These are phyloP conservation scores for Myiopsitta monachus DNA, from an alignment of 2,113 vertebrate species.

Conservation along the genomic window DNA sequence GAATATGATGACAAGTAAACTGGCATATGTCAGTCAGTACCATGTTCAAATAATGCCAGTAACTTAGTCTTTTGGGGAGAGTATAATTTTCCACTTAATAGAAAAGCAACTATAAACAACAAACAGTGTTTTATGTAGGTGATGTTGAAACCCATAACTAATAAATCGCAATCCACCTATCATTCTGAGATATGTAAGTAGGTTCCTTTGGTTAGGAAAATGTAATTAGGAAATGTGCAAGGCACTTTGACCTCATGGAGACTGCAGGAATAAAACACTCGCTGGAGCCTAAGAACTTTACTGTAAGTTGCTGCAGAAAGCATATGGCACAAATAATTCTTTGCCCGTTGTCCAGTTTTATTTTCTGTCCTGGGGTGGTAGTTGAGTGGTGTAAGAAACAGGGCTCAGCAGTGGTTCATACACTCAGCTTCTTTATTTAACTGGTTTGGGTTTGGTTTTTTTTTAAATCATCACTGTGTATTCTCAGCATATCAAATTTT, in stretches of 20 bases:
- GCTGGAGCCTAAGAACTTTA: not conserved
- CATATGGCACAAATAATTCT: not conserved
- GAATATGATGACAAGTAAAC: slow-evolving; percentile 55
- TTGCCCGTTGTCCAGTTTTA: not conserved
- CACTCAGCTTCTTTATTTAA: not conserved
- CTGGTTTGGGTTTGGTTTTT: not conserved
- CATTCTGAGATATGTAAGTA: not conserved
- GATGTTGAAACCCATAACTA: slow-evolving; percentile 65
- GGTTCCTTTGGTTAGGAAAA: not conserved
- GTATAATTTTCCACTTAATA: slow-evolving; percentile 55
- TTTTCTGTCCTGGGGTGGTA: not conserved
- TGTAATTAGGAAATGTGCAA: slow-evolving; percentile 4
- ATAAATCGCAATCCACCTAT: slow-evolving; percentile 21
- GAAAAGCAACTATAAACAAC: slow-evolving; percentile 41
- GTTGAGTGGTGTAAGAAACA: not conserved
- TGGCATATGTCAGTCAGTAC: slow-evolving; percentile 48
- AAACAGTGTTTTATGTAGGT: slow-evolving; percentile 49
- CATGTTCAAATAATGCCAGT: slow-evolving; percentile 21
- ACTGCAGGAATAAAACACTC: not conserved
- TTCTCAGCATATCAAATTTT: not conserved
- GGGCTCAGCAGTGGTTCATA: not conserved
- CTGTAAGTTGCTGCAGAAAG: not conserved
- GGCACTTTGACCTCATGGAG: not conserved
- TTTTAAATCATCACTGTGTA: not conserved
- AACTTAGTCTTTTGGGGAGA: slow-evolving; percentile 1